Evolutionary conservation across 2,113 vertebrate species (phyloP), one percentile per base, ranked within the genome.

Genomic region (Rhizomys pruinosus): DNA sequence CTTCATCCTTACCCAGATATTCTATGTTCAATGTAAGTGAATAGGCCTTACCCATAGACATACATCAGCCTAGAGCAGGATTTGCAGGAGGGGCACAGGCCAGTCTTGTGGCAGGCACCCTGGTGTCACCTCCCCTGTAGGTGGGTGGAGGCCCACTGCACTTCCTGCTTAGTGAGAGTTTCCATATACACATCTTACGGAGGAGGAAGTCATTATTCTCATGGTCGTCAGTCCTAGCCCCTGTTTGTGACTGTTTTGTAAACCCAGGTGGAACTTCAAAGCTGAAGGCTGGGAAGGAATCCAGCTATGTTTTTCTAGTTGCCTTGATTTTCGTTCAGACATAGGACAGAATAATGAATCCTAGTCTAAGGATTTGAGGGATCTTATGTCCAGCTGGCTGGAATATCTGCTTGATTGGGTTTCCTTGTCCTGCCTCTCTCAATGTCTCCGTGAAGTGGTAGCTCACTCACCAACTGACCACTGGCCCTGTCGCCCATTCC

Each of bases 221-320:
- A n/a, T 47, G 52, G 39, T 23, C 8, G 55, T 37, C 59, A 3
- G 25, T 77, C 55, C 57, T 86, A 68, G 79, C 32, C 85, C 78
- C 79, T 80, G 42, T 90, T 55, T 32, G 42, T 74, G 76, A 37
- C 68, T 37, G 3, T 91, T 78, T 76, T 73, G 19, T 89, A 72
- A 92, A 57, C 77, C 55, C 91, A 85, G 77, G 34, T n/a, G 78
- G 64, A 27, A 79, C 87, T 89, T 95, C 86, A 79, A 86, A 94
- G 91, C 68, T 11, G 16, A 0, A 5, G 52, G 78, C 47, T 16
- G 42, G 72, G 42, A 68, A 68, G 16, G 47, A 63, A 34, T 59
- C 74, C 73, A 66, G 1, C 73, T 61, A 23, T 29, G 17, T 84
- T 80, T 86, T 72, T 42, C 72, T 66, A n/a, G 52, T 37, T 74